Percentiles rank a stretch among this genome's conserved stretches.
Evolutionary conservation across 2,113 vertebrate genomes (phyloP).

Genomic region (Dasypus novemcinctus): DNA sequence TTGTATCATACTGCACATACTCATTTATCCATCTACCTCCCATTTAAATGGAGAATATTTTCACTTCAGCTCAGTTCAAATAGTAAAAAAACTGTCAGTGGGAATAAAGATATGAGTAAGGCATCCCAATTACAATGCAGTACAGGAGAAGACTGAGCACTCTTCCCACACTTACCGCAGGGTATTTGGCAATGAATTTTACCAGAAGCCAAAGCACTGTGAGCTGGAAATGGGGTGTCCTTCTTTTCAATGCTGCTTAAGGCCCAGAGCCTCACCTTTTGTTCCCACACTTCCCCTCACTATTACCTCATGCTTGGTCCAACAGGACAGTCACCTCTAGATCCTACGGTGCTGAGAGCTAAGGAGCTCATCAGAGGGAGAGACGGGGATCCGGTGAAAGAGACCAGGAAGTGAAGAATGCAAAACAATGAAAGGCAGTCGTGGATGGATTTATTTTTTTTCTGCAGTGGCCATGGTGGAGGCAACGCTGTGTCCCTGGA

Average conservation of each 20-base stretch:
- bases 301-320: not conserved
- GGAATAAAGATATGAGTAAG: no score
- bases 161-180: accelerated
- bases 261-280: no score
- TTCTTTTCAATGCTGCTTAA: not conserved
- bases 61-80: not conserved
- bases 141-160: not conserved
- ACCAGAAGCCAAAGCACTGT: not conserved
- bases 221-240: not conserved
- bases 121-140: accelerated
- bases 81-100: not conserved
- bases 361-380: not conserved
- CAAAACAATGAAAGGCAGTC: not conserved
- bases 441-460: not conserved
- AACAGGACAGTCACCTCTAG: not conserved
- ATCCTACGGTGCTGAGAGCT: not conserved
- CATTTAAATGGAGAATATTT: not conserved
- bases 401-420: not conserved
- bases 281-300: not conserved
- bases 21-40: not conserved
- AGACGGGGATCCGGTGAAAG: not conserved
- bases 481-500: conserved; percentile 37
- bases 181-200: not conserved
- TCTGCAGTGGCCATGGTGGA: not conserved
- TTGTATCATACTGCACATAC: not conserved